Evolutionary conservation across 2,113 vertebrate genomes (phyloP).

Genomic region (Phrynocephalus versicolor): DNA sequence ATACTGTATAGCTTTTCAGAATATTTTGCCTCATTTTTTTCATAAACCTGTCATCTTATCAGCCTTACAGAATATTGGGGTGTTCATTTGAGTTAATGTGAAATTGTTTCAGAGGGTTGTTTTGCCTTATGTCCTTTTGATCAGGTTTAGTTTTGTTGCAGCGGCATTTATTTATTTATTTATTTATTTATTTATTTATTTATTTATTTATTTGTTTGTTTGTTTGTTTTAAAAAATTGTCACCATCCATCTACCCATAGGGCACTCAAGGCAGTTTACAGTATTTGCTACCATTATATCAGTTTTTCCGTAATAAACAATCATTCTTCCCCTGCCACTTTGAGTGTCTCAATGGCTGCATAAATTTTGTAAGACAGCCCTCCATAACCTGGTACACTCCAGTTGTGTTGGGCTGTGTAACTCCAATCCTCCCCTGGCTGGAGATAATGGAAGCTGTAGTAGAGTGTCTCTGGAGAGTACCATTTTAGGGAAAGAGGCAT

Average conservation of each 20-base stretch:
- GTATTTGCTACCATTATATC: neutral
- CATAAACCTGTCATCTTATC: slow-evolving; percentile 8
- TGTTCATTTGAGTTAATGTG: neutral
- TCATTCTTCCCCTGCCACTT: neutral
- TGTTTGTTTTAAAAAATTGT: no score
- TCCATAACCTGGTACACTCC: neutral
- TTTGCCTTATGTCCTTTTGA: neutral
- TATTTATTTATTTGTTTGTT: no score
- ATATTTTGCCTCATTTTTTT: slow-evolving; percentile 1
- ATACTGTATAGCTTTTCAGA: neutral
- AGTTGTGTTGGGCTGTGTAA: neutral
- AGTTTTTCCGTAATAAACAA: slow-evolving; percentile 13
- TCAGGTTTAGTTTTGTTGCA: neutral
- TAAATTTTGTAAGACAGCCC: neutral
- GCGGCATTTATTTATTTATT: slow-evolving; percentile 19
- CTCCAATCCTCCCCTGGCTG: neutral
- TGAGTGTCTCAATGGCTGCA: neutral
- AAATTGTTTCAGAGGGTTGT: slow-evolving; percentile 14
- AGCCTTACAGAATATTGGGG: neutral
- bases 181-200: no score
- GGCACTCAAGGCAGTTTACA: neutral
- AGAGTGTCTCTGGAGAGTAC: neutral
- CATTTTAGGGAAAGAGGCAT: neutral
- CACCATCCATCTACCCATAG: no score
- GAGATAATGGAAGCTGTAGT: neutral